These are phyloP conservation scores for Caenorhabditis sp. DNA, from an alignment of 2,888 invertebrate genomes.

Conservation along the genomic window DNA sequence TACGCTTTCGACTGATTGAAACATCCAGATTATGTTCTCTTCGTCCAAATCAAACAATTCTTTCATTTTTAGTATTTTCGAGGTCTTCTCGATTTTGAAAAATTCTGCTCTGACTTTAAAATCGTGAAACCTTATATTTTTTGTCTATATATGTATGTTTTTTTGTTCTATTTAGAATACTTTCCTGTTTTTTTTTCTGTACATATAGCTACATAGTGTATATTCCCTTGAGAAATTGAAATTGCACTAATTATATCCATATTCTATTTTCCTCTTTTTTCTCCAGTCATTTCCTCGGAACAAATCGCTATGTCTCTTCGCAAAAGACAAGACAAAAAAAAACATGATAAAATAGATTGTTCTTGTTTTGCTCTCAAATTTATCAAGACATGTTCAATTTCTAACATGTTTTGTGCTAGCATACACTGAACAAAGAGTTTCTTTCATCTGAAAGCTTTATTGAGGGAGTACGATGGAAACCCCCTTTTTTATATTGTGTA, in stretches of 20 bases:
- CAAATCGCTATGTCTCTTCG: neutral
- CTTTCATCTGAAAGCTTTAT: neutral
- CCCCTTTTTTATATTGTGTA: neutral
- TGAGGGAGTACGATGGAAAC: neutral
- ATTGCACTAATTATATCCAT: constrained; percentile 4
- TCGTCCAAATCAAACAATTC: no score
- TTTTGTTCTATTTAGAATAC: neutral
- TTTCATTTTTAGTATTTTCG: no score
- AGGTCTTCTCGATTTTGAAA: no score
- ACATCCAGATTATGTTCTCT: no score
- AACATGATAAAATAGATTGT: neutral
- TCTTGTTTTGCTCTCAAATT: constrained; percentile 1
- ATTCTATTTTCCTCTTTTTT: constrained; percentile 4
- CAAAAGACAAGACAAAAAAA: neutral
- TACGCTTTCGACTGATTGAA: no score
- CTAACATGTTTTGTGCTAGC: neutral
- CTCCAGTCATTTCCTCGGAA: neutral
- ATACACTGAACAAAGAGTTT: neutral
- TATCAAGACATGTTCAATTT: neutral
- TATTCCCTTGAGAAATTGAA: neutral
- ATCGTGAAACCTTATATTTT: no score
- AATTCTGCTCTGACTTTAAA: no score
- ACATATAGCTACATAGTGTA: neutral
- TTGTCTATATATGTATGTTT: no score
- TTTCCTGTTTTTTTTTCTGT: neutral